Percentiles rank a stretch among this genome's conserved stretches.
Conservation (phyloP, 2,888 invertebrate species). For the Synergus laeviventris region DNA sequence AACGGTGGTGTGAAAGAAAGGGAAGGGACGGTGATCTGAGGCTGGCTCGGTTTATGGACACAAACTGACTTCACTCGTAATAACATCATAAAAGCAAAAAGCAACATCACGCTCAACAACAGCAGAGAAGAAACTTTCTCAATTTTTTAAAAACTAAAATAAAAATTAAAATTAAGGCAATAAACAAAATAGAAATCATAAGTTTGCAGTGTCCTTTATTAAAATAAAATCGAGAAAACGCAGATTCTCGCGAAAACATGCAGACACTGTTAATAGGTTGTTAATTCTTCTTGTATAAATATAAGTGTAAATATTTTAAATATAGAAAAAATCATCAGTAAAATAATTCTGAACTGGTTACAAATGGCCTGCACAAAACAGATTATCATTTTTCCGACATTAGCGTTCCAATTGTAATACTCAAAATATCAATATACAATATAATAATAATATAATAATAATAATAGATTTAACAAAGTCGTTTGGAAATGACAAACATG, state of each 20-base stretch:
- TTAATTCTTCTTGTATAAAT: constrained; percentile 34
- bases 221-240: neutral
- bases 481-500: constrained; percentile 3
- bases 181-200: constrained; percentile 24
- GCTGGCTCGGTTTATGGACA: constrained; percentile 74
- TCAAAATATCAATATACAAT: constrained; percentile 25
- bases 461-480: constrained; percentile 8
- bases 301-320: constrained; percentile 39
- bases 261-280: constrained; percentile 7
- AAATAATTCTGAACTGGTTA: constrained; percentile 39
- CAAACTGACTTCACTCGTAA: constrained; percentile 62
- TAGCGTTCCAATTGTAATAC: constrained; percentile 4
- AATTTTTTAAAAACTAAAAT: constrained; percentile 40
- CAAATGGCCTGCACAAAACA: neutral
- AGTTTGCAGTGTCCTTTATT: constrained; percentile 32
- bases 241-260: neutral
- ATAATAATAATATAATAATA: constrained; percentile 13
- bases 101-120: constrained; percentile 38
- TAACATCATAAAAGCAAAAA: constrained; percentile 41
- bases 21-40: constrained; percentile 73
- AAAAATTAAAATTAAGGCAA: constrained; percentile 7
- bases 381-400: constrained; percentile 16
- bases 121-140: constrained; percentile 44
- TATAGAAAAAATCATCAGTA: constrained; percentile 41
- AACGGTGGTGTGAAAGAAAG: constrained; percentile 60